Percentiles rank a stretch among this genome's conserved stretches.
Evolutionary conservation across 1,140 invertebrate species (phyloP).

Genomic region (Apocrypta bakeri): DNA sequence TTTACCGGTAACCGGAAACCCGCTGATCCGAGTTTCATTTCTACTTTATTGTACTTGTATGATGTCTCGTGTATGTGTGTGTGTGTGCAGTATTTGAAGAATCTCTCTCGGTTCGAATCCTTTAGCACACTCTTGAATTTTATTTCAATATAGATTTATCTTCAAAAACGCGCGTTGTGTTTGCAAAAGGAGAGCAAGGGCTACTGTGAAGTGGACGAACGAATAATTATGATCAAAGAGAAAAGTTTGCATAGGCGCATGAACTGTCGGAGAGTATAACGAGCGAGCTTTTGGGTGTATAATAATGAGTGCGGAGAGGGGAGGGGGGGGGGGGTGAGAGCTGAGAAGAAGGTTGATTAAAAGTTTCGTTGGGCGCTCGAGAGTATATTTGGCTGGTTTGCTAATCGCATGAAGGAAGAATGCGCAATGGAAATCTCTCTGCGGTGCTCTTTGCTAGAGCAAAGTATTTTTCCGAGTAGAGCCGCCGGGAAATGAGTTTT

Average conservation of each 20-base stretch:
- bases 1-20: slow-evolving; percentile 6
- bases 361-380: neutral
- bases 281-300: neutral
- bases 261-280: neutral
- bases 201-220: neutral
- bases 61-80: neutral
- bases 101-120: too few species aligned
- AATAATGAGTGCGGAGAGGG: neutral
- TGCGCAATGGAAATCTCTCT: neutral
- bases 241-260: neutral
- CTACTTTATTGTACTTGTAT: neutral
- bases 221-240: neutral
- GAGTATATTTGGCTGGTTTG: neutral
- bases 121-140: too few species aligned
- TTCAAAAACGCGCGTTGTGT: too few species aligned
- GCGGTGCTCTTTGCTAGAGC: too few species aligned
- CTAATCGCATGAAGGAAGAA: neutral
- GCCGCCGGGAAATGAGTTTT: too few species aligned
- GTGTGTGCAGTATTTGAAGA: too few species aligned
- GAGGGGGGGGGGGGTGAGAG: too few species aligned
- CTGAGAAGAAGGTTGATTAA: too few species aligned
- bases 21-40: slow-evolving; percentile 17
- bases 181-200: neutral
- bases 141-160: too few species aligned
- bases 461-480: too few species aligned